Conservation (phyloP, 2,113 vertebrate genomes). For the Nansenia antarctica region DNA sequence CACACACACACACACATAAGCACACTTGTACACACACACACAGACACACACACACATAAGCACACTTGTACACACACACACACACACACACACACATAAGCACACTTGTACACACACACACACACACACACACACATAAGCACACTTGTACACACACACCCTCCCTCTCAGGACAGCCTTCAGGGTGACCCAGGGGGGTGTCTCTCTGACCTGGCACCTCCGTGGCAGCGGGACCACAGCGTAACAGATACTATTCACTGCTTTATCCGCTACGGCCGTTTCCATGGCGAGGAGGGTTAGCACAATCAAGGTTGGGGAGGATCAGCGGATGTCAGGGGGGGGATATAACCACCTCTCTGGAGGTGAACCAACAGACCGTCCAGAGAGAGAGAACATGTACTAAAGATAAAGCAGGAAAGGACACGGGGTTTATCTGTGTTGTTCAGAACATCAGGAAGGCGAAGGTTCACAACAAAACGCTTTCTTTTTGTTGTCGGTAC, state of each 20-base stretch:
- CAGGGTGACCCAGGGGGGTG: slow-evolving; percentile 13
- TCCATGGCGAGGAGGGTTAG: slow-evolving; percentile 39
- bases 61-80: too few relatives aligned
- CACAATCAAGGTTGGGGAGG: slow-evolving; percentile 27
- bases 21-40: slow-evolving; percentile 23
- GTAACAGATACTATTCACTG: slow-evolving; percentile 15
- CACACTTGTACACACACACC: not conserved
- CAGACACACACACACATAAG: too few relatives aligned
- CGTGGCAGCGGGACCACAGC: slow-evolving; percentile 1
- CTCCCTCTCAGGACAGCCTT: slow-evolving; percentile 19
- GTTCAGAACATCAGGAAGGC: too few relatives aligned
- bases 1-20: not conserved
- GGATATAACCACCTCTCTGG: not conserved
- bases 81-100: not conserved
- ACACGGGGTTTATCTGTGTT: too few relatives aligned
- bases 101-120: slow-evolving; percentile 23
- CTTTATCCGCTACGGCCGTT: slow-evolving; percentile 45
- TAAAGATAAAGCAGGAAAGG: too few relatives aligned
- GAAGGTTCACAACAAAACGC: too few relatives aligned
- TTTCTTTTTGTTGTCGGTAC: too few relatives aligned
- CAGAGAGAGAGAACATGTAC: too few relatives aligned
- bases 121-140: too few relatives aligned
- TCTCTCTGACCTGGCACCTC: slow-evolving; percentile 35
- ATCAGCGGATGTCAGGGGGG: not conserved
- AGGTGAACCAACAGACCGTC: not conserved